phyloP scores from a whole-genome alignment of 2,797 vertebrate species.

The Ficedula albicollis region DNA sequence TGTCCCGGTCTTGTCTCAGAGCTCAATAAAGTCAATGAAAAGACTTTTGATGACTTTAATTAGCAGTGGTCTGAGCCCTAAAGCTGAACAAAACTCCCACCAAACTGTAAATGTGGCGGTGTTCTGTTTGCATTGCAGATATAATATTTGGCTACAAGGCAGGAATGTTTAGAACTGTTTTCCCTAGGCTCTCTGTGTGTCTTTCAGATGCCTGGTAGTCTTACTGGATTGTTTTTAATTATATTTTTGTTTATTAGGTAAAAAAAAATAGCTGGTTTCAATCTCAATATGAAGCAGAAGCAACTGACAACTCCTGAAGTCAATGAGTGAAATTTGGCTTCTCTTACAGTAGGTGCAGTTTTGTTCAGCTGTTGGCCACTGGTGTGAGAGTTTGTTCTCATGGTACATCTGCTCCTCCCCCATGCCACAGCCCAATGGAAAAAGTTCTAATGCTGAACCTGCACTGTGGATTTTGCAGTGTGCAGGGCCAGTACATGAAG shows the following conservation, averaged over 20 bases:
- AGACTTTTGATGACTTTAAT: constrained; percentile 28
- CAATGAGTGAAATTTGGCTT: constrained; percentile 1
- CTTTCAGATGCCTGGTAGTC: background rate
- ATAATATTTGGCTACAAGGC: background rate
- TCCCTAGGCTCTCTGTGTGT: background rate
- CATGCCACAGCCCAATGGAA: background rate
- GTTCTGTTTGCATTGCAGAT: background rate
- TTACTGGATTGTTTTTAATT: background rate
- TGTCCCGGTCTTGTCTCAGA: background rate
- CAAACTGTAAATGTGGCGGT: background rate
- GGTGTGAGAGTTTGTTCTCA: background rate
- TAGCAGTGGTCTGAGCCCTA: background rate
- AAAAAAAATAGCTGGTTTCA: background rate
- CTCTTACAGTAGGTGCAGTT: background rate
- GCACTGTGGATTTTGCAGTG: background rate
- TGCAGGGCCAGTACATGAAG: background rate
- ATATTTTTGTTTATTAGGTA: background rate
- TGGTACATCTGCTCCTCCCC: background rate
- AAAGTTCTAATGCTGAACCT: background rate
- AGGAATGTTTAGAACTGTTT: constrained; percentile 9
- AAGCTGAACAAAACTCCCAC: constrained; percentile 28
- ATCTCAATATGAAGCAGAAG: background rate
- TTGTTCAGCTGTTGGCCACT: background rate
- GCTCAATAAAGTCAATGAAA: constrained; percentile 4
- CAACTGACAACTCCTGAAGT: background rate